Conservation (phyloP, 1,140 invertebrate species). For the Lithobius niger region DNA sequence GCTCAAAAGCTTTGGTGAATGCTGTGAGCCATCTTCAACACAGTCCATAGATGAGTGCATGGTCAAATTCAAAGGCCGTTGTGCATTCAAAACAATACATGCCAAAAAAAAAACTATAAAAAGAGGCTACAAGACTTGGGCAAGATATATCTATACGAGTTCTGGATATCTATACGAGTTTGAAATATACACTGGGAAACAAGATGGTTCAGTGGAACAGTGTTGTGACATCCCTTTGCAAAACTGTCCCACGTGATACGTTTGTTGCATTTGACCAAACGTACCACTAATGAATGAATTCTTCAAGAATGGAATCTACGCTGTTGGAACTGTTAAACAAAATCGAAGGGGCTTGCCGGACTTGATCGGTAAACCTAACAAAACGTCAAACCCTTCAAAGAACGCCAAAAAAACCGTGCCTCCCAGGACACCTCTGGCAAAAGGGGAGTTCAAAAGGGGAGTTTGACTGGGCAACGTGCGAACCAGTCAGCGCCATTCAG, state of each 20-base stretch:
- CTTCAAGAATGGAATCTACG: not conserved
- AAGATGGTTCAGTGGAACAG: not conserved
- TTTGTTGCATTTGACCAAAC: not conserved
- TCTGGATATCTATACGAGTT: not conserved
- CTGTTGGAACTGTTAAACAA: not conserved
- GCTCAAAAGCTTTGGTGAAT: not conserved
- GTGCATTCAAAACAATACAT: not conserved
- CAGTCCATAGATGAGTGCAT: not conserved
- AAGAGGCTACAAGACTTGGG: not conserved
- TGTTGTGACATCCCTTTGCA: not conserved
- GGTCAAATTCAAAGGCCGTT: not conserved
- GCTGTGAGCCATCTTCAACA: not conserved
- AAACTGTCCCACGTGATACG: not conserved
- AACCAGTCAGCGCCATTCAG: not conserved
- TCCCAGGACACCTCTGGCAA: too few species aligned
- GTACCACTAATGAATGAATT: not conserved
- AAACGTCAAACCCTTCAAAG: too few species aligned
- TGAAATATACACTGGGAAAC: not conserved
- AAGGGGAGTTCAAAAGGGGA: not conserved
- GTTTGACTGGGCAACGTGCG: not conserved
- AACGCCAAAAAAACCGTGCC: too few species aligned
- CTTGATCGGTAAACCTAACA: not conserved
- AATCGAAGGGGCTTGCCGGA: not conserved
- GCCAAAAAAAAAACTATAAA: not conserved
- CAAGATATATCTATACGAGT: not conserved